Base-by-base conservation (phyloP, 2,888 invertebrate species). In the Strigamia transsilvanica region DNA sequence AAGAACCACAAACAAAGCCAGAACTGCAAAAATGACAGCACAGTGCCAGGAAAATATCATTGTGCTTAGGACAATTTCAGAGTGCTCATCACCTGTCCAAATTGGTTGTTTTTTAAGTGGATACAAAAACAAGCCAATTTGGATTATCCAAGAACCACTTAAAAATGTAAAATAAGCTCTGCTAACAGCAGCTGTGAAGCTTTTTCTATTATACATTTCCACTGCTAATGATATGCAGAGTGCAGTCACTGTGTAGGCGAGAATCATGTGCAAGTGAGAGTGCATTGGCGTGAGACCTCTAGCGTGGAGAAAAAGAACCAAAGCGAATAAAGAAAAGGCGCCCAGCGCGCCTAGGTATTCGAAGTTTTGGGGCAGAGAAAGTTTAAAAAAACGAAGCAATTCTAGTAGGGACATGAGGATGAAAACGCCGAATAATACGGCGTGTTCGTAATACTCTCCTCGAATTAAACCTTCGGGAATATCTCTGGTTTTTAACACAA, bases 201-300 rank as follows among this genome's bases (percentile, higher is more conserved):
- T 66, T 21, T 23, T 66, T 18, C 61, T 18, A 12, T 66, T 23
- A 12, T 23, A 23, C 61, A 66, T 66, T 66, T 66, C 61, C 7
- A 66, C 9, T 2, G 61, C 61, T 21, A 66, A 18, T 12, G 61
- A n/a, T 12, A 66, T 21, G 21, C 61, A 66, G 12, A 66, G 21
- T 66, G 61, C 61, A 23, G 21, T 66, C 12, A 66, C 23, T 21
- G 61, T 66, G 61, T 66, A 66, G 61, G 21, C 23, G 18, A 66
- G 61, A 66, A 66, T 66, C 61, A 66, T 66, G 23, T 66, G 61
- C 61, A 66, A 21, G 23, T 66, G 61, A 23, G 23, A 66, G 61
- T 66, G 61, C 23, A 66, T 66, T 21, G 61, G 61, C 18, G 61
- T 66, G 61, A 66, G 61, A 66, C 61, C 61, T 66, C 61, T 66